A percentile compares a stretch with the other conserved stretches of the same genome.
Evolutionary conservation across 2,113 vertebrate genomes (phyloP).

Genomic region (Pongo abelii): DNA sequence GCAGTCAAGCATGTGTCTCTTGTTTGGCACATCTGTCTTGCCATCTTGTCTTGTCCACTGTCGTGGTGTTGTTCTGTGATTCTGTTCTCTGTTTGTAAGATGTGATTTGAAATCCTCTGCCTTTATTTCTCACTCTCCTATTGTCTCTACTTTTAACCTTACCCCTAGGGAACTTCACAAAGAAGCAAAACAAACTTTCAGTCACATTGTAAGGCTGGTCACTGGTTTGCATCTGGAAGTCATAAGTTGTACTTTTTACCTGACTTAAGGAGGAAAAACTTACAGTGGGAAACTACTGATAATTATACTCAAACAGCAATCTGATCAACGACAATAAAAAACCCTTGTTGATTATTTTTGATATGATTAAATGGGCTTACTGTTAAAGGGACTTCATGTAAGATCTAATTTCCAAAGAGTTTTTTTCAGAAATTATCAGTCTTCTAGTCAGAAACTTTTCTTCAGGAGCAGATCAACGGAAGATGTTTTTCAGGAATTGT

Average conservation of each 20-base stretch:
- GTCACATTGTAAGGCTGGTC: constrained; percentile 9
- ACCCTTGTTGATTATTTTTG: constrained; percentile 61
- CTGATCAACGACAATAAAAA: not conserved
- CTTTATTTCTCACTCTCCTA: constrained; percentile 52
- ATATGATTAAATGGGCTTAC: constrained; percentile 40
- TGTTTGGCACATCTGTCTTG: constrained; percentile 81
- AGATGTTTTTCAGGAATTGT: not conserved
- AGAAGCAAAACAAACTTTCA: constrained; percentile 85
- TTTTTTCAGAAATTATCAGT: not conserved
- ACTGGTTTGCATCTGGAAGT: constrained; percentile 45
- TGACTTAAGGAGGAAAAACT: constrained; percentile 45
- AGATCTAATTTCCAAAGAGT: constrained; percentile 41
- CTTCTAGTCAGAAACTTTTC: constrained; percentile 55
- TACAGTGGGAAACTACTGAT: constrained; percentile 54
- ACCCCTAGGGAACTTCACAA: constrained; percentile 86
- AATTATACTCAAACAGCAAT: not conserved
- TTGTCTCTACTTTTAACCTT: constrained; percentile 66
- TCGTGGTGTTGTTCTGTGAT: constrained; percentile 87
- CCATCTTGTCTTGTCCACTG: constrained; percentile 82
- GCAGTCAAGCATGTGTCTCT: constrained; percentile 76
- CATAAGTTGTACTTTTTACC: not conserved
- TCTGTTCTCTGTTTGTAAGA: constrained; percentile 94
- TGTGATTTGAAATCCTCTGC: constrained; percentile 81
- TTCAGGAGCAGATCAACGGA: constrained; percentile 6
- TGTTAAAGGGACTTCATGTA: constrained; percentile 1